Conservation (phyloP, 2,888 invertebrate genomes). For the Hofmannophila pseudospretella region DNA sequence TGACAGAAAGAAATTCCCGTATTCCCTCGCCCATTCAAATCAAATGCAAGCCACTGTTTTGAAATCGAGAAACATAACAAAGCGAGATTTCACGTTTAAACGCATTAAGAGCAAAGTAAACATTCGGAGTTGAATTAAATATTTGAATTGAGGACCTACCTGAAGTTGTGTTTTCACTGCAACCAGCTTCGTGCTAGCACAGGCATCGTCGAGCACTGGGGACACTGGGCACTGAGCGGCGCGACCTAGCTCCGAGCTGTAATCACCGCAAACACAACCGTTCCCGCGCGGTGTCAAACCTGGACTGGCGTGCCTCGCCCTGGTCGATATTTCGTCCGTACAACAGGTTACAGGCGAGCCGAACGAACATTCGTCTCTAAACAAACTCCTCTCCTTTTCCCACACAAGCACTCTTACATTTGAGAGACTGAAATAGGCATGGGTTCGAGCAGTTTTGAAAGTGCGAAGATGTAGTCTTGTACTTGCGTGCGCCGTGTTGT, state of each 20-base stretch:
- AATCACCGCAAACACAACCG: slow-evolving; percentile 19
- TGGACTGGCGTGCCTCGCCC: slow-evolving; percentile 51
- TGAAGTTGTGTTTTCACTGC: slow-evolving; percentile 50
- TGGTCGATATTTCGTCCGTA: slow-evolving; percentile 52
- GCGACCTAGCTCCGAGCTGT: slow-evolving; percentile 14
- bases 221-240: slow-evolving; percentile 26
- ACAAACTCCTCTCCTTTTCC: neutral
- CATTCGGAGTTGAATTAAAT: neutral
- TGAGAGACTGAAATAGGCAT: neutral
- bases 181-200: slow-evolving; percentile 46
- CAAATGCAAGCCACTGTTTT: too few relatives aligned
- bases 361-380: slow-evolving; percentile 3
- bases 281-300: slow-evolving; percentile 29
- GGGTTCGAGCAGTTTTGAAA: neutral
- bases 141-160: slow-evolving; percentile 27
- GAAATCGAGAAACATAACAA: neutral
- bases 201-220: slow-evolving; percentile 39
- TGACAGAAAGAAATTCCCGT: too few relatives aligned
- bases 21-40: too few relatives aligned
- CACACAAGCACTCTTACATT: neutral
- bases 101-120: neutral
- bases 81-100: neutral
- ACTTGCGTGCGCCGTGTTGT: slow-evolving; percentile 1
- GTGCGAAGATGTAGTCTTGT: neutral
- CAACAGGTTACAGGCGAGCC: slow-evolving; percentile 56